Evolutionary conservation across 2,888 invertebrate species (phyloP).

Genomic region (Diadegma fenestrale): DNA sequence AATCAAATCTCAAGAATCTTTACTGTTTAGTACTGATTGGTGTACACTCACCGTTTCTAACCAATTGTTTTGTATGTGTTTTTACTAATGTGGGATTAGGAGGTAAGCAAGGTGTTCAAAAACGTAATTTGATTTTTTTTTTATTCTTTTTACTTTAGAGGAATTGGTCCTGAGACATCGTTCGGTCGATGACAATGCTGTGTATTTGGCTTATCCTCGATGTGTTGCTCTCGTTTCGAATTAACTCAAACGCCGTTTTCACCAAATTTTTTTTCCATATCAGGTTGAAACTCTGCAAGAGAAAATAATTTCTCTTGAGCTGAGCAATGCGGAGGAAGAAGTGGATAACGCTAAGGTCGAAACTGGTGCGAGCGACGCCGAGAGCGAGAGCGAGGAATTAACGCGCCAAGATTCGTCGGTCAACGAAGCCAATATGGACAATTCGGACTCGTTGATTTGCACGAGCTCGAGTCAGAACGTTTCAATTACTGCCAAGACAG

Average conservation of each 20-base stretch:
- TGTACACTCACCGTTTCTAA: conserved; percentile 30
- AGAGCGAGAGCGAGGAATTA: conserved; percentile 81
- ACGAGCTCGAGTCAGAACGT: conserved; percentile 87
- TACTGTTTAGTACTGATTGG: neutral
- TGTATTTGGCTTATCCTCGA: conserved; percentile 48
- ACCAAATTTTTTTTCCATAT: conserved; percentile 16
- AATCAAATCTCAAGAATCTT: neutral
- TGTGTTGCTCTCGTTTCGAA: neutral
- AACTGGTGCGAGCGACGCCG: conserved; percentile 81
- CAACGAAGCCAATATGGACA: conserved; percentile 85
- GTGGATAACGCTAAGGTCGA: conserved; percentile 82
- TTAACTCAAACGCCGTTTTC: neutral
- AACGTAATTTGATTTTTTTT: neutral
- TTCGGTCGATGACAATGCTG: conserved; percentile 49
- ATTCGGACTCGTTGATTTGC: conserved; percentile 85
- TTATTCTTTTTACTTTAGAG: conserved; percentile 2
- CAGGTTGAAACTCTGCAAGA: conserved; percentile 96
- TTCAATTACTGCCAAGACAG: conserved; percentile 85
- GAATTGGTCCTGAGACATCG: conserved; percentile 25
- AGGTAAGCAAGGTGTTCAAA: conserved; percentile 57
- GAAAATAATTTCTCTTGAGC: conserved; percentile 95
- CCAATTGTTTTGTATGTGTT: conserved; percentile 9
- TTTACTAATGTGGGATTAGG: conserved; percentile 35
- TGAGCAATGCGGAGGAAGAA: conserved; percentile 89
- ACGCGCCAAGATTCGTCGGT: conserved; percentile 83